These are phyloP conservation scores for Cryptotermes secundus DNA, from an alignment of 1,140 invertebrate species.

Conservation along the genomic window DNA sequence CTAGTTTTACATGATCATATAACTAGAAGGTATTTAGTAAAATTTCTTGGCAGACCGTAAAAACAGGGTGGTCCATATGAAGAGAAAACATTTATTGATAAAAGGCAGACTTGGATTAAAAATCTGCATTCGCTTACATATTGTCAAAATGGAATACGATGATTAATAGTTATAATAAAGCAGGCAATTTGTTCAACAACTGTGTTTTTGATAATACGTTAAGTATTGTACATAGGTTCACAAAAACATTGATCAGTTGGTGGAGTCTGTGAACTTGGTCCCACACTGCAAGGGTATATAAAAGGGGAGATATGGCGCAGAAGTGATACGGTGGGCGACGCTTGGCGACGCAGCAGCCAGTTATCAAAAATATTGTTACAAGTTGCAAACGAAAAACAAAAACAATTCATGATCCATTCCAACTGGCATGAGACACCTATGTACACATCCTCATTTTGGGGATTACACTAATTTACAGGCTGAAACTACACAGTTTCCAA, in stretches of 20 bases:
- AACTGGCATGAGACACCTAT: conserved; percentile 4
- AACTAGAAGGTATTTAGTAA: conserved; percentile 24
- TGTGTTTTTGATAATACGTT: conserved; percentile 27
- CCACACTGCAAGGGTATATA: conserved; percentile 34
- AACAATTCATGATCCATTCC: background rate
- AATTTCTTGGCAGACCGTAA: conserved; percentile 27
- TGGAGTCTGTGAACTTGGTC: conserved; percentile 29
- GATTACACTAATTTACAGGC: background rate
- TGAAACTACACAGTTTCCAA: background rate
- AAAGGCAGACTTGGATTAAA: conserved; percentile 30
- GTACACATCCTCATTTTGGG: background rate
- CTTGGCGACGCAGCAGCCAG: background rate
- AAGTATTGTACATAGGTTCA: conserved; percentile 26
- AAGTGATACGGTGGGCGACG: background rate
- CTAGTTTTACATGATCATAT: background rate
- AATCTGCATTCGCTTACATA: conserved; percentile 28
- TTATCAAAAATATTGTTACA: conserved; percentile 16
- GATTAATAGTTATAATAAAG: conserved; percentile 28
- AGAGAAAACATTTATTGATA: conserved; percentile 24
- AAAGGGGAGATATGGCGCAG: conserved; percentile 28
- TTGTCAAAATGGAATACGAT: conserved; percentile 34
- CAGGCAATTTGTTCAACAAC: conserved; percentile 32
- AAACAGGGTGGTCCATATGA: conserved; percentile 13
- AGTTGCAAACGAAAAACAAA: no score
- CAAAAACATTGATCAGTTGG: conserved; percentile 21